phyloP scores from a whole-genome alignment of 2,888 invertebrate genomes.

The Lepidochrysops patricia region DNA sequence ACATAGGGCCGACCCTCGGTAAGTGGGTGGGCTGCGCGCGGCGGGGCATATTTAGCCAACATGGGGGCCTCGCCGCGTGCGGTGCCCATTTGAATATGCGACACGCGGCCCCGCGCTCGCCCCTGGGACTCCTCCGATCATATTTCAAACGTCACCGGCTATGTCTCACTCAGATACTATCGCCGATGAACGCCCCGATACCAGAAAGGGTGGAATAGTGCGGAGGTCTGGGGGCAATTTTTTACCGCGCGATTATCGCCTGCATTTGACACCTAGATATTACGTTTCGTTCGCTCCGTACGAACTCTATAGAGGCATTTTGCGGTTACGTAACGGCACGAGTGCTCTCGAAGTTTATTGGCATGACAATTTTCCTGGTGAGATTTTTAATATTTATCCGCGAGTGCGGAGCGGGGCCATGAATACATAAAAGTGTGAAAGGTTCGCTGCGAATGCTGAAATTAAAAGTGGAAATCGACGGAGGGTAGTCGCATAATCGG shows the following conservation, averaged over 20 bases:
- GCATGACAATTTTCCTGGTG: slow-evolving; percentile 45
- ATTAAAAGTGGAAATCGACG: slow-evolving; percentile 37
- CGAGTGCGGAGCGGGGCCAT: not conserved
- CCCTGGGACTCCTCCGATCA: slow-evolving; percentile 68
- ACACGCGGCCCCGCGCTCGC: slow-evolving; percentile 61
- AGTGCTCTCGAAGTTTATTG: slow-evolving; percentile 60
- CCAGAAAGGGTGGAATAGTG: slow-evolving; percentile 67
- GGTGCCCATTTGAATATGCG: slow-evolving; percentile 73
- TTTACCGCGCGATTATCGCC: slow-evolving; percentile 70
- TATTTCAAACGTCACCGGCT: slow-evolving; percentile 74
- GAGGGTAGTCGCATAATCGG: slow-evolving; percentile 56
- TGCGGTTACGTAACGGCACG: slow-evolving; percentile 39
- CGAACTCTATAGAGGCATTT: slow-evolving; percentile 38
- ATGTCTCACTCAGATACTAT: slow-evolving; percentile 75
- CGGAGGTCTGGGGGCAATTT: slow-evolving; percentile 52
- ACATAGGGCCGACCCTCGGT: slow-evolving; percentile 73
- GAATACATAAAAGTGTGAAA: not conserved
- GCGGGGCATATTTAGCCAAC: slow-evolving; percentile 75
- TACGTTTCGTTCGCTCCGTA: slow-evolving; percentile 52
- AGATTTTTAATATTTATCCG: slow-evolving; percentile 21
- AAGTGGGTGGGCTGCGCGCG: slow-evolving; percentile 46
- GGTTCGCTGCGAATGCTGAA: not conserved
- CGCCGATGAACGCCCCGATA: slow-evolving; percentile 69
- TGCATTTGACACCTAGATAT: slow-evolving; percentile 74
- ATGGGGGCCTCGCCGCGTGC: slow-evolving; percentile 71